Evolutionary conservation across 2,888 invertebrate species (phyloP), one percentile per base, ranked within the genome.

Genomic region (Conchocele bisecta): DNA sequence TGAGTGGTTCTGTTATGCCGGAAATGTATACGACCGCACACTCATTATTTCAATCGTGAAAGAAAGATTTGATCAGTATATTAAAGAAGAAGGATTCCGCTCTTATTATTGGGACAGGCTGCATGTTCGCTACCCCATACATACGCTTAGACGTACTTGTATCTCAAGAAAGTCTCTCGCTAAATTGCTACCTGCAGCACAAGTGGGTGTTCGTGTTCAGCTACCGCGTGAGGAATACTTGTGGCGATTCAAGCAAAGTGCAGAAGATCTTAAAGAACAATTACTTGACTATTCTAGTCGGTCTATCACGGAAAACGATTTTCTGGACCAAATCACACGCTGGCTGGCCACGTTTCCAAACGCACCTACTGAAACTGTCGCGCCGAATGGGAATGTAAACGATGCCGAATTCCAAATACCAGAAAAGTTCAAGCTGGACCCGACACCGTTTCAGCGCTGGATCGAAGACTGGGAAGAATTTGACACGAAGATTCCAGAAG

Each of bases 401-500:
- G 48, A 64, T 39, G 35, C 41, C 7, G 54, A 37, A 13, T 86
- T 82, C 51, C 79, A 81, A 20, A 50, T 86, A 7, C 81, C 81
- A 1, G 59, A 59, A 6, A 71, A 73, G 24, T 65, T 83, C 11
- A 59, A 64, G 20, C 66, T 57, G 1, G 75, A 80, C 46, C 76
- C 79, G 0, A 46, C 53, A 2, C 50, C 67, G 15, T 46, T 86
- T 11, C 74, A 81, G 20, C 46, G 70, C 3, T 86, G 84, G 84
- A 41, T 66, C 3, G 68, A 71, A 22, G 58, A 50, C 0, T 83
- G 79, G 79, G 63, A 77, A 29, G 54, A 48, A 3, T 82, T 86
- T 35, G 86, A 86, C 28, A 71, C 78, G 2, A 61, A 59, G 7
- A n/a, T 84, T 0, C 83, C 83, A 3, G 74, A 71, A 26, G 64